Conservation (phyloP, 2,797 vertebrate species). For the Gallirallus australis region DNA sequence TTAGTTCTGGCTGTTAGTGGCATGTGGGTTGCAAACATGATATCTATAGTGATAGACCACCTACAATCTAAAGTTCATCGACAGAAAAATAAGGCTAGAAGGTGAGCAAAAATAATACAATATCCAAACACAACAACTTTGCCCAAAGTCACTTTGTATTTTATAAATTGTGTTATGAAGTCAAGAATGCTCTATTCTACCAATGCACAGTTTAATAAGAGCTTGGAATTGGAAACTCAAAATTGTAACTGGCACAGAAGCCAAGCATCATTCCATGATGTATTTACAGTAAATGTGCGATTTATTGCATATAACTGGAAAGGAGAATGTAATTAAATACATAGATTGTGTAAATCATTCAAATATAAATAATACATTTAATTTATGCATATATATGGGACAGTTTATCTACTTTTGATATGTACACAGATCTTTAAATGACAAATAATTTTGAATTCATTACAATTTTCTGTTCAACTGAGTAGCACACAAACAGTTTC, state of each 20-base stretch:
- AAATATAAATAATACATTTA: neutral
- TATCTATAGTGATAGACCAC: neutral
- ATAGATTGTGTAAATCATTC: neutral
- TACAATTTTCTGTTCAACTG: neutral
- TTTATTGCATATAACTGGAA: neutral
- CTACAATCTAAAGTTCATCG: neutral
- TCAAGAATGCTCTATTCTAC: neutral
- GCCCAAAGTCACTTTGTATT: neutral
- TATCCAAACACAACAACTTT: neutral
- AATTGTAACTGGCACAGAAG: neutral
- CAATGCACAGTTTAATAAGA: neutral
- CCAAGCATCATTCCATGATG: neutral
- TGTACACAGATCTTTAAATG: neutral
- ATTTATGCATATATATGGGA: neutral
- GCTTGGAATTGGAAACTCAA: neutral
- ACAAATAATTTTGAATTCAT: neutral
- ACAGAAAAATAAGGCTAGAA: neutral
- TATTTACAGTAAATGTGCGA: neutral
- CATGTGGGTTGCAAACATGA: neutral
- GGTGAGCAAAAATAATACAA: neutral
- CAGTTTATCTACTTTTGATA: neutral
- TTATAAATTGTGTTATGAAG: neutral
- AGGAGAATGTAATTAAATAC: neutral
- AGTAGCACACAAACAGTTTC: neutral
- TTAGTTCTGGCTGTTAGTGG: neutral